phyloP scores from a whole-genome alignment of 2,113 vertebrate species.

The Geococcyx californianus region DNA sequence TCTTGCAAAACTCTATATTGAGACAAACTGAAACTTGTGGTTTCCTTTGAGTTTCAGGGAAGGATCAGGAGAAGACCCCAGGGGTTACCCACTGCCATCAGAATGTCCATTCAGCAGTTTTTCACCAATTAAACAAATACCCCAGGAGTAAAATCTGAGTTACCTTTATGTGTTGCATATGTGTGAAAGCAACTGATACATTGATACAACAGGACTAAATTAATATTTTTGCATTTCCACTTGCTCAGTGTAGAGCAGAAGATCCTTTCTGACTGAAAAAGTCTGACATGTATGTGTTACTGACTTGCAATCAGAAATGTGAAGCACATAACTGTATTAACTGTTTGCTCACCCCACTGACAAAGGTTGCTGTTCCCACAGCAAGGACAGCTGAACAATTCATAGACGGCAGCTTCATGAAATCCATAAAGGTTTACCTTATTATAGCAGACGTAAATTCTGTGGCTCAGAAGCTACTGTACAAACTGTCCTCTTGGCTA shows the following conservation, averaged over 20 bases:
- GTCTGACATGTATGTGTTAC: background rate
- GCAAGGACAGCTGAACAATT: background rate
- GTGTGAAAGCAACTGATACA: background rate
- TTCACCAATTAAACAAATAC: background rate
- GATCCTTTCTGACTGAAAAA: background rate
- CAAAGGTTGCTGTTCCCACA: background rate
- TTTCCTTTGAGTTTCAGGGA: background rate
- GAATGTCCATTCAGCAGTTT: background rate
- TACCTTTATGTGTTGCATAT: background rate
- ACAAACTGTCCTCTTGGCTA: background rate
- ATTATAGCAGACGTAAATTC: background rate
- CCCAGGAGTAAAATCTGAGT: background rate
- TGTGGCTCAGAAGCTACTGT: background rate
- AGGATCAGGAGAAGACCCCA: background rate
- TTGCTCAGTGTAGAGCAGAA: background rate
- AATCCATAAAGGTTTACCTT: background rate
- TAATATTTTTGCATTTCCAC: background rate
- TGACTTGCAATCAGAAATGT: background rate
- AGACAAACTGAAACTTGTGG: background rate
- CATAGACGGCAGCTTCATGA: background rate
- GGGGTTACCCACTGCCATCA: background rate
- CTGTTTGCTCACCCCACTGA: background rate
- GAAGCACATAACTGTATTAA: background rate
- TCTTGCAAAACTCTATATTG: background rate
- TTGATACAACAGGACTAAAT: background rate